Conservation (phyloP, 2,113 vertebrate genomes). For the Solea solea region DNA sequence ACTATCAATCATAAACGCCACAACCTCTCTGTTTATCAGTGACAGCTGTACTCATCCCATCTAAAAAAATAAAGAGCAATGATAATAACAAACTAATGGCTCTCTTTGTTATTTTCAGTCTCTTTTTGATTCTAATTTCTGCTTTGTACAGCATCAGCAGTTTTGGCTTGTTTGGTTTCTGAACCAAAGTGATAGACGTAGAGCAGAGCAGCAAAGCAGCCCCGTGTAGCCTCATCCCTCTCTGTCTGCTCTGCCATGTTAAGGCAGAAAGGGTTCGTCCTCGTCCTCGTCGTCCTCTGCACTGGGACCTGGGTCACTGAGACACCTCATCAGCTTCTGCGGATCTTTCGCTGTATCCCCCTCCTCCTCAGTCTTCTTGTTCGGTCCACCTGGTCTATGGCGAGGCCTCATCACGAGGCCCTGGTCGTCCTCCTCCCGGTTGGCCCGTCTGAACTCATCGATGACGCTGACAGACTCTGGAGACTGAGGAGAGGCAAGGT, state of each 20-base stretch:
- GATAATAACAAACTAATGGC: conserved; percentile 64
- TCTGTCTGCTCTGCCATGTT: conserved; percentile 1
- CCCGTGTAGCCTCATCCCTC: conserved; percentile 18
- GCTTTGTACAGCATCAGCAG: conserved; percentile 55
- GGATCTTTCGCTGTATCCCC: conserved; percentile 81
- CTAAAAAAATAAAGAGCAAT: conserved; percentile 60
- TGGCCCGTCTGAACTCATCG: conserved; percentile 81
- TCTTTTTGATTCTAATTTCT: conserved; percentile 38
- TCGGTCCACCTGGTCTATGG: conserved; percentile 55
- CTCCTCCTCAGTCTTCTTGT: conserved; percentile 60
- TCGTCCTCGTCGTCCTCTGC: conserved; percentile 84
- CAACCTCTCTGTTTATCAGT: conserved; percentile 9
- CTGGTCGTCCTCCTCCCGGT: conserved; percentile 69
- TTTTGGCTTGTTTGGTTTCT: conserved; percentile 66
- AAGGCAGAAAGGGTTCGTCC: conserved; percentile 90
- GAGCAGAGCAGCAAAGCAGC: conserved; percentile 27
- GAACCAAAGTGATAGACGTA: conserved; percentile 41
- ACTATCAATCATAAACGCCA: conserved; percentile 2
- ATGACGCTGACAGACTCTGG: conserved; percentile 86
- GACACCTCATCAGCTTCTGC: conserved; percentile 90
- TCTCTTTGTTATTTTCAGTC: conserved; percentile 46
- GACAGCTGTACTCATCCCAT: conserved; percentile 9
- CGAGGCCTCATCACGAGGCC: conserved; percentile 86
- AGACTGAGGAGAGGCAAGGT: conserved; percentile 92
- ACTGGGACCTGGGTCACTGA: conserved; percentile 94